Evolutionary conservation across 2,888 invertebrate species (phyloP), one percentile per base, ranked within the genome.

Genomic region (Drosophila anceps): DNA sequence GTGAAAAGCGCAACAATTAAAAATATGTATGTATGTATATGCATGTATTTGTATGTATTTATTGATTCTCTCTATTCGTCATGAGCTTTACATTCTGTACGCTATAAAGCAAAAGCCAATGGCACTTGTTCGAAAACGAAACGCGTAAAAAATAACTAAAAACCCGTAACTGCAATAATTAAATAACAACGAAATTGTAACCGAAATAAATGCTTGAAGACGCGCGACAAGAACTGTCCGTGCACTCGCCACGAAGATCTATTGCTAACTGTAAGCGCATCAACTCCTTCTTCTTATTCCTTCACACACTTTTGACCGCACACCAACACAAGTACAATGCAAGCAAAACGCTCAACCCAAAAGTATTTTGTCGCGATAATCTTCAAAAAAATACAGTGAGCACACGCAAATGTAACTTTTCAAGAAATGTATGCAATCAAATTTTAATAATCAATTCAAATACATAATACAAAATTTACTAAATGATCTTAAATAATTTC

Each of bases 231-330:
- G 37, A 48, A 54, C 35, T 51, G 59, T 71, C 65, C 57, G 53
- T 64, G 81, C 69, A 50, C 31, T 41, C 73, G 39, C 64, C 43
- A 58, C 53, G 67, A 66, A 50, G 54, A 67, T 53, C 57, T 12
- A 8, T 39, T 65, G 46, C 62, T 82, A 76, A 81, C 80, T 80
- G 80, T 73, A 66, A 70, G 62, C 39, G 60, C 62, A 43, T 29
- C 55, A 43, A n/a, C n/a, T n/a, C 39, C 65, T 72, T 35, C 59
- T 48, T 60, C 9, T 20, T 61, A 10, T 27, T 43, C 37, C n/a
- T 54, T 7, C 31, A 29, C 41, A 55, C 13, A 20, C 15, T 31
- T 12, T 43, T 10, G 29, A 29, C 12, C 37, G 39, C 37, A 7
- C 54, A n/a, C n/a, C 15, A 4, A 12, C 37, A 37, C 41, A 57